Percentiles rank a stretch among this genome's conserved stretches.
These are phyloP conservation scores for Megamerina dolium DNA, from an alignment of 2,888 invertebrate genomes.

Conservation along the genomic window DNA sequence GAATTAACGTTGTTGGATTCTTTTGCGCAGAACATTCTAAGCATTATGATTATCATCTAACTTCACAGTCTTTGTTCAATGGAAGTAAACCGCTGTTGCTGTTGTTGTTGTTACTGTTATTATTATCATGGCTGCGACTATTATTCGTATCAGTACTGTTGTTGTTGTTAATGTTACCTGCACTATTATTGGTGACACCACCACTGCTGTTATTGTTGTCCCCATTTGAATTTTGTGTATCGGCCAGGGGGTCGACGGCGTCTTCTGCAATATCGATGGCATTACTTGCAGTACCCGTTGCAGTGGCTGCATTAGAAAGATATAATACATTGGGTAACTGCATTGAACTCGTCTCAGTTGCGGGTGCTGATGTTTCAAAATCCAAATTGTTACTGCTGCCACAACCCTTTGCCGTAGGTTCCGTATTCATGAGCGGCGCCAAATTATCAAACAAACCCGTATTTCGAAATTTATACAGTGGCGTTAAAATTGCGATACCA, in stretches of 20 bases:
- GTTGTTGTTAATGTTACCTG: slow-evolving; percentile 13
- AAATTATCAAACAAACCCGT: slow-evolving; percentile 29
- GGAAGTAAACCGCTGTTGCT: slow-evolving; percentile 50
- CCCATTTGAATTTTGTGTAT: too few species aligned
- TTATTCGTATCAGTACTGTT: slow-evolving; percentile 17
- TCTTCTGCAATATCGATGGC: too few species aligned
- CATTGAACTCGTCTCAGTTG: slow-evolving; percentile 29
- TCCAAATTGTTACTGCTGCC: slow-evolving; percentile 26
- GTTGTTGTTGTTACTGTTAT: slow-evolving; percentile 22
- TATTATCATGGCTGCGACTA: slow-evolving; percentile 24
- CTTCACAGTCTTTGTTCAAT: slow-evolving; percentile 76
- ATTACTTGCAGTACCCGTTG: too few species aligned
- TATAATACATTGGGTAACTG: slow-evolving; percentile 15
- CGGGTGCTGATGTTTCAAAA: slow-evolving; percentile 25
- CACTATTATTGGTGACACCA: slow-evolving; percentile 14
- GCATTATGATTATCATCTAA: slow-evolving; percentile 66
- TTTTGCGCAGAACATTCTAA: too few species aligned
- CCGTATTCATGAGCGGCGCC: slow-evolving; percentile 1
- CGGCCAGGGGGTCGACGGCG: too few species aligned
- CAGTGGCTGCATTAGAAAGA: slow-evolving; percentile 24
- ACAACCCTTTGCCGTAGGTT: slow-evolving; percentile 20
- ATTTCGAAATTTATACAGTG: too few species aligned
- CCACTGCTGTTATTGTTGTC: slow-evolving; percentile 24
- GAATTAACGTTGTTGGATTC: too few species aligned
- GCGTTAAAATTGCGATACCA: not conserved